Evolutionary conservation across 2,888 invertebrate genomes (phyloP), one percentile per base, ranked within the genome.

Genomic region (Drosophila nigricruria): DNA sequence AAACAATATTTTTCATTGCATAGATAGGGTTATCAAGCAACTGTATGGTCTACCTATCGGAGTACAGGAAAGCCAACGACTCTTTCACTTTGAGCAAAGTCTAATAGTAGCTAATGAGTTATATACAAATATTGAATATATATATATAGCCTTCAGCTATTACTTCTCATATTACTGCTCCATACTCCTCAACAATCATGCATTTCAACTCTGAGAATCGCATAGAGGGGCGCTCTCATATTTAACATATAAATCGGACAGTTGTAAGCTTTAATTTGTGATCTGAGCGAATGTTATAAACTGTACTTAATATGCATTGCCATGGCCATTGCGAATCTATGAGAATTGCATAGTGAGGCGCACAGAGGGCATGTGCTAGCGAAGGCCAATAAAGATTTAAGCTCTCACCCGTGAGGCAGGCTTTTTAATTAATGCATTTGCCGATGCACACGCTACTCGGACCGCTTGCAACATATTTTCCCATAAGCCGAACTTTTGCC

Each of bases 361-460:
- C 27, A 32, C 23, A 12, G 25, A 14, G 12, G 8, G 20, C 8
- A 27, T 10, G 25, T 25, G 72, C 60, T 27, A 38, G 40, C 62
- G 49, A 52, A 56, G 62, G 65, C 69, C 76, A 72, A 77, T 77
- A 69, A 77, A 70, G 77, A 61, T 77, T 74, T 77, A 77, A 77
- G 66, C 77, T 77, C 63, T 67, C 63, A 66, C 45, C 65, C 64
- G 63, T 67, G 63, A 58, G 34, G 27, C 20, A 60, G 36, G 56
- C 45, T 40, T 75, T 77, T 68, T 75, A 78, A 78, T 77, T 65
- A 78, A 72, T 72, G 68, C 57, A 72, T 75, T 66, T 75, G 59
- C 63, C 69, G 72, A 61, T 68, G 82, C 84, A 79, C 82, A 79
- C 82, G 85, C 82, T 81, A 64, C 53, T n/a, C 53, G 85, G 61